Percentiles rank a stretch among this genome's conserved stretches.
Conservation (phyloP, 2,113 vertebrate genomes). For the Machaerirhynchus nigripectus region DNA sequence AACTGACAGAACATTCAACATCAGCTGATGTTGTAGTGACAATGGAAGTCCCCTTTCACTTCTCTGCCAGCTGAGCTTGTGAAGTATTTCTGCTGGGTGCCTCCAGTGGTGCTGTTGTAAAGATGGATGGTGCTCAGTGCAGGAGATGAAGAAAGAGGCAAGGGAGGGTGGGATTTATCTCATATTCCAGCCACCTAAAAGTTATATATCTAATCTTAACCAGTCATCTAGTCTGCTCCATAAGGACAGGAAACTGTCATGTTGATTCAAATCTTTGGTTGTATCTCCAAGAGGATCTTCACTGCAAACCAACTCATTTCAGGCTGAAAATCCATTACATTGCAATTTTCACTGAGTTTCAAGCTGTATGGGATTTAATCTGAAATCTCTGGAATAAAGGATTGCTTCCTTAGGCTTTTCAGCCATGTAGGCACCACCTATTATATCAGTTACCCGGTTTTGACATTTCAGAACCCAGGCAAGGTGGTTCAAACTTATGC, state of each 20-base stretch:
- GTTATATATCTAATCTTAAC: slow-evolving; percentile 32
- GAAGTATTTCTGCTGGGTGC: not conserved
- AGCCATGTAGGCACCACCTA: not conserved
- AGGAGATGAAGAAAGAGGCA: not conserved
- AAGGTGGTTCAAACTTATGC: not conserved
- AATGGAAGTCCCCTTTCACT: not conserved
- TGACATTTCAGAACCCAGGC: not conserved
- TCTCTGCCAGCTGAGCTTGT: not conserved
- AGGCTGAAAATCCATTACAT: slow-evolving; percentile 14
- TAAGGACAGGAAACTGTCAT: slow-evolving; percentile 5
- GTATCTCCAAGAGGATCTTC: not conserved
- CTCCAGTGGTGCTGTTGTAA: not conserved
- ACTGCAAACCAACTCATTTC: slow-evolving; percentile 2
- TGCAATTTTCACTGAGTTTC: slow-evolving; percentile 12
- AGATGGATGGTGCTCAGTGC: not conserved
- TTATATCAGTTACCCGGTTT: not conserved
- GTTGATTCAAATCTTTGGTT: slow-evolving; percentile 28
- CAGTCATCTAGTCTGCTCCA: not conserved
- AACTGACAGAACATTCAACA: not conserved
- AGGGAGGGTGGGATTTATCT: not conserved
- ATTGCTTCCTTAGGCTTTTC: not conserved
- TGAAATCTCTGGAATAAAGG: slow-evolving; percentile 2
- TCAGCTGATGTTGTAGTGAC: not conserved
- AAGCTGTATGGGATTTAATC: not conserved
- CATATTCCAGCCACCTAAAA: not conserved